These are phyloP conservation scores for Corythaeola cristata DNA, from an alignment of 2,113 vertebrate genomes.

Conservation along the genomic window DNA sequence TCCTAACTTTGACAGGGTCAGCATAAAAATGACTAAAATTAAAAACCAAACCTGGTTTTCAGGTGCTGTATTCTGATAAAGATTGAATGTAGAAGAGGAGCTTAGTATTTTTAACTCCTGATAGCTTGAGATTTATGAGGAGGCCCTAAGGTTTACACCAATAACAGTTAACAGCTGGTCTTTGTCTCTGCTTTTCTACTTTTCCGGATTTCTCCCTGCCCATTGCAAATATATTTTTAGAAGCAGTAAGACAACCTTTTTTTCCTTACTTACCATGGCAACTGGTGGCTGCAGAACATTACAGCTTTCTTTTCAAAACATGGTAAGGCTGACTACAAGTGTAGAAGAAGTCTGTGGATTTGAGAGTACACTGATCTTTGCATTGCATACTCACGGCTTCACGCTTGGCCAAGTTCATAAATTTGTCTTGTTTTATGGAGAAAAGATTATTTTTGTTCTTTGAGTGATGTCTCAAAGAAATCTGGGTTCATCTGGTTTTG, in stretches of 20 bases:
- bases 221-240: not conserved
- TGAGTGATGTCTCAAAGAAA: not conserved
- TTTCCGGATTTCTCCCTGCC: not conserved
- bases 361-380: not conserved
- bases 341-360: not conserved
- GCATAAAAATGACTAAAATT: not conserved
- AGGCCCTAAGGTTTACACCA: not conserved
- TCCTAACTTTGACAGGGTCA: not conserved
- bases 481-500: not conserved
- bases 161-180: not conserved
- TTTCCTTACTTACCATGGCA: conserved; percentile 34
- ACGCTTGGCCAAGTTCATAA: not conserved
- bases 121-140: not conserved
- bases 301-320: not conserved
- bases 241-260: not conserved
- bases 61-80: not conserved
- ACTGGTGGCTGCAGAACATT: conserved; percentile 1
- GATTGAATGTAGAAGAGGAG: not conserved
- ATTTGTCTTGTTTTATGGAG: not conserved
- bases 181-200: not conserved
- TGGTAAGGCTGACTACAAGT: not conserved
- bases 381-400: not conserved
- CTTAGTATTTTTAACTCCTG: not conserved
- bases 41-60: not conserved
- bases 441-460: not conserved